These are phyloP conservation scores for Ptychoptera contaminata DNA, from an alignment of 2,888 invertebrate species.

Conservation along the genomic window DNA sequence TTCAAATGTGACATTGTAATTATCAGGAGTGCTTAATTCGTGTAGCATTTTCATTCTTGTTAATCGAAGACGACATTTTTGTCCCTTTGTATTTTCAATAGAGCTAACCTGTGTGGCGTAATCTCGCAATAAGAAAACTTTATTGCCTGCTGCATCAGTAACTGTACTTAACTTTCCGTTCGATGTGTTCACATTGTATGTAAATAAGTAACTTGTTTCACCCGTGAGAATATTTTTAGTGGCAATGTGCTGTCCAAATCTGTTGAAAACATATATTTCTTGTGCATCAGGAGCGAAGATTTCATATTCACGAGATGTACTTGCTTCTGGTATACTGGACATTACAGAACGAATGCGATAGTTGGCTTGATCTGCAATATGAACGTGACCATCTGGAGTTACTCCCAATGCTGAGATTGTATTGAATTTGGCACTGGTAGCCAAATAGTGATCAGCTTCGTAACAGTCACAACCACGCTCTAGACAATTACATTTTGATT, in stretches of 20 bases:
- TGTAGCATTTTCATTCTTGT: conserved; percentile 85
- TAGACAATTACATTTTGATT: conserved; percentile 84
- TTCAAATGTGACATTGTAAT: conserved; percentile 85
- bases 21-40: conserved; percentile 80
- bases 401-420: conserved; percentile 86
- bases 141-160: conserved; percentile 83
- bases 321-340: conserved; percentile 78
- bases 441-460: conserved; percentile 79
- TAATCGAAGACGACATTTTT: conserved; percentile 80
- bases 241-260: conserved; percentile 88
- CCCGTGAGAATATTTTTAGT: conserved; percentile 92
- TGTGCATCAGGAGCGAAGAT: conserved; percentile 91
- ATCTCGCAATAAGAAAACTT: conserved; percentile 67
- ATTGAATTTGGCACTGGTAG: conserved; percentile 86
- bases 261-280: conserved; percentile 84
- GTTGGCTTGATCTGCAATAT: conserved; percentile 90
- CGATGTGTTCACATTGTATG: conserved; percentile 92
- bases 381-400: conserved; percentile 85
- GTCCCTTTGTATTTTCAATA: conserved; percentile 85
- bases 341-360: conserved; percentile 76
- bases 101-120: conserved; percentile 82
- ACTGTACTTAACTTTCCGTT: conserved; percentile 89
- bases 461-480: conserved; percentile 86
- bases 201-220: conserved; percentile 82
- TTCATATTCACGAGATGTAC: conserved; percentile 72